Evolutionary conservation across 2,113 vertebrate genomes (phyloP), one percentile per base, ranked within the genome.

Genomic region (Zingel zingel): DNA sequence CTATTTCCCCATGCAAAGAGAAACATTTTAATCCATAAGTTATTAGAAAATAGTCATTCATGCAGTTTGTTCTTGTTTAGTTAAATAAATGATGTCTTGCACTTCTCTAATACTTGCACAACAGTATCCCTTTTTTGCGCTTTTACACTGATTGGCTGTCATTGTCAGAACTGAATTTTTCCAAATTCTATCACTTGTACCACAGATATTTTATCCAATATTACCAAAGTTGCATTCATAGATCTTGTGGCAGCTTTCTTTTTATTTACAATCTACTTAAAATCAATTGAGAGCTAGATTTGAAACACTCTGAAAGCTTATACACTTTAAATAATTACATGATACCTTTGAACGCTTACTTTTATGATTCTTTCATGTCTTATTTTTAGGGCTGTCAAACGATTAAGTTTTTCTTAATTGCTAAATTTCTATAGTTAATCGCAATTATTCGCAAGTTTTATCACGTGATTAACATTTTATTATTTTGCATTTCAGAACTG

Each of bases 21-120:
- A 67, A 47, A 68, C 6, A 54, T 58, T 77, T 57, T 6, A 61
- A 82, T 69, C 51, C 39, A 27, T 36, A 45, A 30, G 21, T 47
- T 61, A 54, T 76, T 39, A 77, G 51, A 43, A 79, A 67, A 78
- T 50, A 63, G n/a, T 72, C 43, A 19, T 56, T 18, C 14, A 18
- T 72, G 51, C 25, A 39, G 27, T 75, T 68, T 18, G 39, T 36
- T 45, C 23, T 69, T 36, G 6, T 21, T 33, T n/a, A 36, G 23
- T 47, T 2, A 63, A 62, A 15, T 19, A 47, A 27, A 12, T 5
- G 8, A 0, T 57, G 33, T 30, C 33, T 48, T 33, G 7, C 19
- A 64, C 39, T 47, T 68, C 2, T 54, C 51, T 53, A 23, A 54
- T 14, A 45, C 33, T 57, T 16, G 8, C 21, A 61, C 2, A n/a